A percentile compares a stretch with the other conserved stretches of the same genome.
Evolutionary conservation across 2,888 invertebrate species (phyloP).

Genomic region (Panzeria rudis): DNA sequence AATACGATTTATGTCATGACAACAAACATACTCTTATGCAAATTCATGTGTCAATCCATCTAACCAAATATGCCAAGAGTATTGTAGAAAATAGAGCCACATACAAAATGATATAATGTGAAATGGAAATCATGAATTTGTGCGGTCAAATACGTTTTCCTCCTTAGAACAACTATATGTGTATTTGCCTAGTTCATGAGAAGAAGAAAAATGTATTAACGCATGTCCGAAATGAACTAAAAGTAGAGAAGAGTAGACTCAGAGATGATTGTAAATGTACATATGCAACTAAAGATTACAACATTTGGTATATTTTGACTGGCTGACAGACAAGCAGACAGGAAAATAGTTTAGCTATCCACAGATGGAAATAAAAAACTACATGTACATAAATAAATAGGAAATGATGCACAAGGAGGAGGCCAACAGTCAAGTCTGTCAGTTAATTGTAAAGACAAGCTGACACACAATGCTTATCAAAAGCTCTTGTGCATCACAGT

Average conservation of each 20-base stretch:
- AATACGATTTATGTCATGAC: slow-evolving; percentile 63
- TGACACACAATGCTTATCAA: slow-evolving; percentile 39
- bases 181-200: slow-evolving; percentile 7
- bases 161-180: slow-evolving; percentile 1
- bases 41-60: slow-evolving; percentile 62
- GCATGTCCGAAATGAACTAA: slow-evolving; percentile 19
- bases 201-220: slow-evolving; percentile 22
- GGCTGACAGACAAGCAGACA: slow-evolving; percentile 70
- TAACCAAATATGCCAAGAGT: slow-evolving; percentile 47
- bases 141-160: slow-evolving; percentile 58
- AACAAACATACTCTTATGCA: slow-evolving; percentile 59
- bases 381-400: slow-evolving; percentile 20
- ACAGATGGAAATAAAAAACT: slow-evolving; percentile 71
- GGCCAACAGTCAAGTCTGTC: slow-evolving; percentile 55
- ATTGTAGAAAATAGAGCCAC: slow-evolving; percentile 46
- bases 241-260: not conserved
- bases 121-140: slow-evolving; percentile 69
- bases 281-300: slow-evolving; percentile 30
- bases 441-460: slow-evolving; percentile 42
- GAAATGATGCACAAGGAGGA: slow-evolving; percentile 49
- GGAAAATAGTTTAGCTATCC: slow-evolving; percentile 67
- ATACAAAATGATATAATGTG: slow-evolving; percentile 47
- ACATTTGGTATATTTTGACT: slow-evolving; percentile 67
- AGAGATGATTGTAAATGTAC: slow-evolving; percentile 29
- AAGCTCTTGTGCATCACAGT: slow-evolving; percentile 8